Base-by-base conservation (phyloP, 2,888 invertebrate genomes). In the Sesamia inferens region DNA sequence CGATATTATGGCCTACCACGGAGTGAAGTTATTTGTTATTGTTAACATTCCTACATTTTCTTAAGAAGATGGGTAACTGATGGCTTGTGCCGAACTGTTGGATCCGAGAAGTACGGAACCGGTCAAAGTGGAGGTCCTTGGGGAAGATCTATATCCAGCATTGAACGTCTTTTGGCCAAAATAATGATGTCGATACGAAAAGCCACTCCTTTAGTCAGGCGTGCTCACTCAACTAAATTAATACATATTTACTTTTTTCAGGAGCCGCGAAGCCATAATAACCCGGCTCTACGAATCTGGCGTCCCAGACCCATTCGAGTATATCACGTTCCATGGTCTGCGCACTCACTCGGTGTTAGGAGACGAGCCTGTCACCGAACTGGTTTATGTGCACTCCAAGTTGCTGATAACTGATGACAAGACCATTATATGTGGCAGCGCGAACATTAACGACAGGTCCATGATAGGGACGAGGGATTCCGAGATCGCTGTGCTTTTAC, bases 361-460 rank as follows among this genome's bases (percentile, higher is more conserved):
- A 85, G 98, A 97, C 39, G 98, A 98, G 87, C 97, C 98, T 59
- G 97, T 99, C 64, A 99, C 99, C 0, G 99, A 99, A 93, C 96
- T 99, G 13, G 98, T 99, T 73, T 99, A 99, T 93, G 99, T 99
- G 19, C 99, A 99, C 95, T 99, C 99, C 74, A 99, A 99, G 94
- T 94, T 99, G 74, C 97, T 99, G 94, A 99, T 99, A 78, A 98
- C 98, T 0, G 99, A 99, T 91, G 99, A 99, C 92, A 97, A 97
- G 84, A 97, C 97, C 5, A 97, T 99, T 0, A 99, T 99, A 81
- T 99, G 99, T 88, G 99, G 99, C 24, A 99, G 99, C 8, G 99
- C 99, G 0, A 99, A 99, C 91, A 99, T 99, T 86, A 99, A 99
- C 90, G 99, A 99, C 92, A 96, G 99, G 68, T 99, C 99, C 72